phyloP scores from a whole-genome alignment of 2,888 invertebrate species.

The Eilema griseolum region DNA sequence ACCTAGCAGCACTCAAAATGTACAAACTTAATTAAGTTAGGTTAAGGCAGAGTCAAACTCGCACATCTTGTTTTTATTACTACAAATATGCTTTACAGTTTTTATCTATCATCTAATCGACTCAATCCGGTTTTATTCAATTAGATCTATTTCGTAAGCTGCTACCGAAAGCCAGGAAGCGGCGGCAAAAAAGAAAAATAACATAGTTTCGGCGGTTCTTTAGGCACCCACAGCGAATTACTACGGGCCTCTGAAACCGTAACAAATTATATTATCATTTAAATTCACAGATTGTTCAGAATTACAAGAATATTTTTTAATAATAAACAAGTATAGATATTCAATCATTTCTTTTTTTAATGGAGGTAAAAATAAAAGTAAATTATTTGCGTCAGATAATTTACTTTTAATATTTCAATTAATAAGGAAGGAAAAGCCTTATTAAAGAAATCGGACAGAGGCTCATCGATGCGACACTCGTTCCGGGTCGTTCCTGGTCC shows the following conservation, averaged over 20 bases:
- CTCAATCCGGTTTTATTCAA: slow-evolving; percentile 20
- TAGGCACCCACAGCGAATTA: neutral
- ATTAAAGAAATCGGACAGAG: no score
- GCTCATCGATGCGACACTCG: no score
- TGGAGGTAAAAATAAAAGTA: no score
- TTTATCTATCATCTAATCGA: slow-evolving; percentile 11
- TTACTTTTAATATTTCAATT: no score
- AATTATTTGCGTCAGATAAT: no score
- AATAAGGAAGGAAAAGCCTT: no score
- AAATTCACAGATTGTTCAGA: neutral
- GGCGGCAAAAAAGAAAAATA: slow-evolving; percentile 7
- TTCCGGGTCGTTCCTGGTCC: no score
- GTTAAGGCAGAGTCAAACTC: neutral
- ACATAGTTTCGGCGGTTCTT: neutral
- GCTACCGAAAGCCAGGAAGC: slow-evolving; percentile 15
- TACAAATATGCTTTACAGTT: neutral
- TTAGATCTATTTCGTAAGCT: slow-evolving; percentile 19
- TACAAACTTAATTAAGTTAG: neutral
- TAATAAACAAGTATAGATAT: no score
- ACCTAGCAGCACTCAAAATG: no score
- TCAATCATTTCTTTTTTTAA: no score
- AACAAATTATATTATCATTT: neutral
- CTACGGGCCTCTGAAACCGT: neutral
- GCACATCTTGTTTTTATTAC: slow-evolving; percentile 2
- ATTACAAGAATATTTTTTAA: neutral